phyloP scores from a whole-genome alignment of 1,140 invertebrate species.

The Orchestia grillus region DNA sequence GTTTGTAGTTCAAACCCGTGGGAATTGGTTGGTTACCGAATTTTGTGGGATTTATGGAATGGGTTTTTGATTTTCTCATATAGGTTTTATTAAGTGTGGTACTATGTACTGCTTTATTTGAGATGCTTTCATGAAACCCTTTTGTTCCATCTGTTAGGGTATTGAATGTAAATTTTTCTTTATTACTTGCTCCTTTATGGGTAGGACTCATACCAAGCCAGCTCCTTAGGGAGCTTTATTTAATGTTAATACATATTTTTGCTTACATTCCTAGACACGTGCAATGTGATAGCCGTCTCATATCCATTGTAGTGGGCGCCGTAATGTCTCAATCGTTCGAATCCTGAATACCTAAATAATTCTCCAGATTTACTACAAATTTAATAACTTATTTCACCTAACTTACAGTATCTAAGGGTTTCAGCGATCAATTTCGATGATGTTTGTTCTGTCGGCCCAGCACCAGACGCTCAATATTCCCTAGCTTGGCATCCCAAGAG shows the following conservation, averaged over 20 bases:
- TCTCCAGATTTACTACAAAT: too few species aligned
- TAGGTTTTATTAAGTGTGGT: background rate
- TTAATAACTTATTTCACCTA: too few species aligned
- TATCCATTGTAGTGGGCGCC: background rate
- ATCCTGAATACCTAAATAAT: too few species aligned
- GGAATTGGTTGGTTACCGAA: too few species aligned
- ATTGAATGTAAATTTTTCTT: background rate
- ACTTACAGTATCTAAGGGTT: too few species aligned
- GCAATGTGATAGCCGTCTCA: background rate
- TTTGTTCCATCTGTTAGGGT: background rate
- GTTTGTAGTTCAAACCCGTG: too few species aligned
- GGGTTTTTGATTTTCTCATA: background rate
- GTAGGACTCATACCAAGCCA: background rate
- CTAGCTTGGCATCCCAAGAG: too few species aligned
- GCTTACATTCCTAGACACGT: background rate
- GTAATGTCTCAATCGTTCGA: too few species aligned
- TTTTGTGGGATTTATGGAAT: too few species aligned
- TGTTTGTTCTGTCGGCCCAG: too few species aligned
- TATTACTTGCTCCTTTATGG: background rate
- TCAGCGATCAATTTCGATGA: too few species aligned
- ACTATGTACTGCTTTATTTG: background rate
- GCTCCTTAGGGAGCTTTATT: background rate
- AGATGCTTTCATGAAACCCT: background rate
- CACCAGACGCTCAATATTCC: too few species aligned
- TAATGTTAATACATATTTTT: background rate